phyloP scores from a whole-genome alignment of 2,888 invertebrate species.

The Watsonalla cultraria region DNA sequence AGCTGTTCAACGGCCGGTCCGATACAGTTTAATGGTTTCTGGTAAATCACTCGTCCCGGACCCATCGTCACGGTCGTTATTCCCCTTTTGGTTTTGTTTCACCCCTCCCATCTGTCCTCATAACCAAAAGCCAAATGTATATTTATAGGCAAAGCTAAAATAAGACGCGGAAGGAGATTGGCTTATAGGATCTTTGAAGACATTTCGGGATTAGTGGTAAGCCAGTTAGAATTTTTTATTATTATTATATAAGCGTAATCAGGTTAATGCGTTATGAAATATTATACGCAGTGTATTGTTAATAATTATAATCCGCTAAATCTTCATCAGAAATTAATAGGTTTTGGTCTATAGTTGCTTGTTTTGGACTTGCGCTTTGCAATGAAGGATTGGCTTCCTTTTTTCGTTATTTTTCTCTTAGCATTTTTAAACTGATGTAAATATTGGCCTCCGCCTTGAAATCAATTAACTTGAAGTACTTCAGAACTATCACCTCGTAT shows the following conservation, averaged over 20 bases:
- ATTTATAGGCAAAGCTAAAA: slow-evolving; percentile 27
- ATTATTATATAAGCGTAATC: not conserved
- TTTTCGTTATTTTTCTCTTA: no score
- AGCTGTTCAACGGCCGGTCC: slow-evolving; percentile 7
- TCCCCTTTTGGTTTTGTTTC: slow-evolving; percentile 32
- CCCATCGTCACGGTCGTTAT: slow-evolving; percentile 36
- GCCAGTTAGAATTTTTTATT: not conserved
- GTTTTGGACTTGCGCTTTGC: no score
- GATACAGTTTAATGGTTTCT: slow-evolving; percentile 21
- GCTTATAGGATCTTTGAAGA: slow-evolving; percentile 5
- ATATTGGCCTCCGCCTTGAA: not conserved
- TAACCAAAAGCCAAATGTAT: slow-evolving; percentile 13
- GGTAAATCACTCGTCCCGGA: slow-evolving; percentile 28
- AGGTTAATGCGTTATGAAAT: not conserved
- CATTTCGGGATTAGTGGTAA: slow-evolving; percentile 1
- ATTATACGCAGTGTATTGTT: no score
- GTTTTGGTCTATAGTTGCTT: no score
- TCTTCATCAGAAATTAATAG: no score
- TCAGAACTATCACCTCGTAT: not conserved
- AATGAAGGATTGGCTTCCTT: no score
- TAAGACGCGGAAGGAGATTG: slow-evolving; percentile 28
- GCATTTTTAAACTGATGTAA: no score
- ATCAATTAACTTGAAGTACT: not conserved
- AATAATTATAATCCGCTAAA: no score
- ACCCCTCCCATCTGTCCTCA: slow-evolving; percentile 31